These are phyloP conservation scores for Hypotaenidia philippensis DNA, from an alignment of 2,797 vertebrate species.

Conservation along the genomic window DNA sequence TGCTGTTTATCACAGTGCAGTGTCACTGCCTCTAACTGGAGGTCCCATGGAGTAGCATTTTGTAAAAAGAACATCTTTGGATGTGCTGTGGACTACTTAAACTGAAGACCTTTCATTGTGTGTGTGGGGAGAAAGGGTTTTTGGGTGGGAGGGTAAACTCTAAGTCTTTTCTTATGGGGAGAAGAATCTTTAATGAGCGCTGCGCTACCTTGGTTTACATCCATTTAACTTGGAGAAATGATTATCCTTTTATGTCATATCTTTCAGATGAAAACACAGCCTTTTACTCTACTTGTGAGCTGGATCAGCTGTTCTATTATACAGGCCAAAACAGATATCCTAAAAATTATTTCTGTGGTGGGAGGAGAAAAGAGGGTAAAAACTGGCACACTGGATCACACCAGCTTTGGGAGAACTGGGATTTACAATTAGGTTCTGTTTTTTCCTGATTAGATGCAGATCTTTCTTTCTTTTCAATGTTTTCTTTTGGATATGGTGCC, in stretches of 20 bases:
- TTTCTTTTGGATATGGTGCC: conserved; percentile 20
- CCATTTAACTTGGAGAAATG: conserved; percentile 79
- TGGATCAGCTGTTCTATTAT: conserved; percentile 54
- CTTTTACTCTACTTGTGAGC: conserved; percentile 58
- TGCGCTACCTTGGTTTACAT: conserved; percentile 51
- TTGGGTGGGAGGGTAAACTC: conserved; percentile 42
- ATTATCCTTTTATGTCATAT: conserved; percentile 74
- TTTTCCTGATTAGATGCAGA: conserved; percentile 37
- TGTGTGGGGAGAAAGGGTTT: conserved; percentile 45
- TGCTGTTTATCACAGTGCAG: conserved; percentile 67
- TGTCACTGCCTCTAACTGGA: conserved; percentile 72
- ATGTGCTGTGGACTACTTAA: conserved; percentile 89
- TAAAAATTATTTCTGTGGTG: background rate
- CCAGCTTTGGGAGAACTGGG: conserved; percentile 17
- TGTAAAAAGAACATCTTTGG: conserved; percentile 79
- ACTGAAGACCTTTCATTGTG: conserved; percentile 77
- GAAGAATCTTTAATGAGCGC: background rate
- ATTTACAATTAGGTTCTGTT: conserved; percentile 14
- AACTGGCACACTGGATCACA: conserved; percentile 61
- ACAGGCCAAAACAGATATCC: conserved; percentile 42
- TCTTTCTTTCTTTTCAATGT: conserved; percentile 36
- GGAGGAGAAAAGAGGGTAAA: conserved; percentile 15
- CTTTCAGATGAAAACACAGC: conserved; percentile 61
- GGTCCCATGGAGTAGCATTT: conserved; percentile 81
- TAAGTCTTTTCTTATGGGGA: background rate